Evolutionary conservation across 2,888 invertebrate genomes (phyloP), one percentile per base, ranked within the genome.

Genomic region (Diploptera punctata): DNA sequence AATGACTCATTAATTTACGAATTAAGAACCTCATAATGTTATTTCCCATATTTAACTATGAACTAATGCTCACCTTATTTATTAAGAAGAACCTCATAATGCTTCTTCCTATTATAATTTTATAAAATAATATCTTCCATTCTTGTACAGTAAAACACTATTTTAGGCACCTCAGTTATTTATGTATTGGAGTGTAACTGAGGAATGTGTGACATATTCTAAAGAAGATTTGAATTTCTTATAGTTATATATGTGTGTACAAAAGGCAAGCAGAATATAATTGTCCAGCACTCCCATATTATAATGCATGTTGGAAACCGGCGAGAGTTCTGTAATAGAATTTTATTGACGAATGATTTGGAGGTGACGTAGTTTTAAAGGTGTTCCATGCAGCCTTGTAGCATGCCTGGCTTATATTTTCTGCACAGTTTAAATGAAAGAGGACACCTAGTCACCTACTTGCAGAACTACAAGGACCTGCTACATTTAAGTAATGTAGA

Each of bases 311-410:
- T 47, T 57, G 72, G 68, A 69, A 72, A 73, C 70, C 70, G 70
- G 71, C 67, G 31, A 24, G 52, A 65, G 65, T 65, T 65, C 65
- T 65, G 65, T 65, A 65, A n/a, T 57, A 26, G 16, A 26, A n/a
- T 65, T n/a, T 65, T 47, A 26, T 65, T 44, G n/a, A 44, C 43
- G 44, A 65, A 54, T 68, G 24, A 43, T 68, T 47, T 67, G 72
- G 74, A 74, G 75, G 75, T 67, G 74, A 72, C 47, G 72, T 74
- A 71, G 75, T 75, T 70, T 75, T 71, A 75, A 75, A 75, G 68
- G 75, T 71, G 70, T 73, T 75, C 75, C 75, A 75, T 73, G 75
- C 75, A 71, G 75, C 75, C 75, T 73, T 73, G 75, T 75, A 68
- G 73, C 70, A 61, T 68, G 71, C 67, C 71, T 68, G 65, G 47